phyloP scores from a whole-genome alignment of 2,888 invertebrate genomes.

The Metallyticus violacea region DNA sequence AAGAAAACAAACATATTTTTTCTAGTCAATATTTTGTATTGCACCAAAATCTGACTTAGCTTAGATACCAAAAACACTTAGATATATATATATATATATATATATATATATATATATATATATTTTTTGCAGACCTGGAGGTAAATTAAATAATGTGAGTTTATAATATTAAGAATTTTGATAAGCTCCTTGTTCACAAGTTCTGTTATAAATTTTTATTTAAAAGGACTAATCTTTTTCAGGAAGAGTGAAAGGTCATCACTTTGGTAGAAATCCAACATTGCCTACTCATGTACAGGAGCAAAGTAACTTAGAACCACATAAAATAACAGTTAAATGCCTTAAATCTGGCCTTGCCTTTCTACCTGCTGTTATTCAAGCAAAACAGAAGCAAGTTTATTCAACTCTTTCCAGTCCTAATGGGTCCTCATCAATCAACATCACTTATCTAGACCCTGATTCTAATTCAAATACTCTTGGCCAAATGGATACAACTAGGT shows the following conservation, averaged over 20 bases:
- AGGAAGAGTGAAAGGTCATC: not conserved
- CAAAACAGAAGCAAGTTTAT: constrained; percentile 3
- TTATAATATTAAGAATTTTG: no score
- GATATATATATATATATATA: no score
- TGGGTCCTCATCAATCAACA: not conserved
- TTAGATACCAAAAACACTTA: no score
- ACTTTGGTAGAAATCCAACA: not conserved
- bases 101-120: no score
- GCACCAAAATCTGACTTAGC: no score
- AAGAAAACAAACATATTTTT: no score
- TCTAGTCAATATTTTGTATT: no score
- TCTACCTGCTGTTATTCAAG: constrained; percentile 47
- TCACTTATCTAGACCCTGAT: constrained; percentile 4
- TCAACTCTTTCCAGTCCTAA: not conserved
- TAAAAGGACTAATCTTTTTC: not conserved
- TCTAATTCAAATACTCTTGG: not conserved
- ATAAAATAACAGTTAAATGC: constrained; percentile 41
- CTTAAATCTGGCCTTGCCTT: constrained; percentile 53
- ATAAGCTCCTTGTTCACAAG: no score
- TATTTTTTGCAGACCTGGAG: no score
- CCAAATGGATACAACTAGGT: not conserved
- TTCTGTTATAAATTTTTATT: no score
- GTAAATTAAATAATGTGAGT: no score
- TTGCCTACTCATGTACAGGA: not conserved
- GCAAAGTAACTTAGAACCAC: not conserved